Evolutionary conservation across 2,888 invertebrate species (phyloP).

Genomic region (Polydesmus complanatus): DNA sequence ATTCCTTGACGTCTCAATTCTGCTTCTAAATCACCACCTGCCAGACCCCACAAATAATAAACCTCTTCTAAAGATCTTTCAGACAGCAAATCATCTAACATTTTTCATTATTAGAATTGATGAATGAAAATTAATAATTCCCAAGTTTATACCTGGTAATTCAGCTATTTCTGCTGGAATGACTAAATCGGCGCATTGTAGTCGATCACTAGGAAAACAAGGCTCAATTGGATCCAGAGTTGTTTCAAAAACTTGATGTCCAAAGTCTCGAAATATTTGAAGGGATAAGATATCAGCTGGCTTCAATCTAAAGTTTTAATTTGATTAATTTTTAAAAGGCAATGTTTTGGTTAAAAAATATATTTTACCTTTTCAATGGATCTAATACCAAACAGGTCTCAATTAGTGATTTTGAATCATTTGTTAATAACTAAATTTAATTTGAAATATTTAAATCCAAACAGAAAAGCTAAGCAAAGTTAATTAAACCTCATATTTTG

Average conservation of each 20-base stretch:
- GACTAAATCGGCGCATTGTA: constrained; percentile 1
- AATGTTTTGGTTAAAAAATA: background rate
- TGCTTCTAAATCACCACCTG: constrained; percentile 83
- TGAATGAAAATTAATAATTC: no score
- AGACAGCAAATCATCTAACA: constrained; percentile 28
- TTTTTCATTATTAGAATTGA: no score
- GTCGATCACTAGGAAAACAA: constrained; percentile 5
- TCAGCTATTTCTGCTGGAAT: background rate
- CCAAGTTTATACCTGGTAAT: background rate
- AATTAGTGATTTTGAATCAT: constrained; percentile 45
- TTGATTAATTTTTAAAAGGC: no score
- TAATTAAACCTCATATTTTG: constrained; percentile 1
- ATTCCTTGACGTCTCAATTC: constrained; percentile 82
- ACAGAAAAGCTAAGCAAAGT: background rate
- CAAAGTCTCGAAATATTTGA: background rate
- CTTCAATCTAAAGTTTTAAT: background rate
- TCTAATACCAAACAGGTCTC: constrained; percentile 56
- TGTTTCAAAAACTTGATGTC: background rate
- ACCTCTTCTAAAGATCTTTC: constrained; percentile 57
- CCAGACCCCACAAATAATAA: constrained; percentile 88
- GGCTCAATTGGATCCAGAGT: constrained; percentile 1
- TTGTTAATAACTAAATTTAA: constrained; percentile 41
- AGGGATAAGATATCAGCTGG: constrained; percentile 7
- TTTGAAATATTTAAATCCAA: background rate
- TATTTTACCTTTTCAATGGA: constrained; percentile 36